Evolutionary conservation across 2,888 invertebrate genomes (phyloP).

Genomic region (Heliothis peltigera): DNA sequence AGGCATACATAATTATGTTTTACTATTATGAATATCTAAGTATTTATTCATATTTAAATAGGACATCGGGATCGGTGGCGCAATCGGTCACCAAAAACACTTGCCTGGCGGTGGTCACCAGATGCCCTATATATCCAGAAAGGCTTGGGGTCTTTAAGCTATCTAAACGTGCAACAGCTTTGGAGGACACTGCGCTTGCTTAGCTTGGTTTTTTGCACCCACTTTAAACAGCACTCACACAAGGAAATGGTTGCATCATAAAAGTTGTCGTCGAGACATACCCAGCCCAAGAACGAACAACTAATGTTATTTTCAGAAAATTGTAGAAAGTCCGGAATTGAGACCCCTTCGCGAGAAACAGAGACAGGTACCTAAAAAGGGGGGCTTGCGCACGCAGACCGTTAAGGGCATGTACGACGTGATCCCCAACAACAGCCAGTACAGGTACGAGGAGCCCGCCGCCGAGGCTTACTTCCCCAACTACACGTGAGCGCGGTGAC

Average conservation of each 20-base stretch:
- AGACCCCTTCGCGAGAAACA: conserved; percentile 62
- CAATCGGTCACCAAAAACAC: conserved; percentile 36
- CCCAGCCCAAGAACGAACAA: conserved; percentile 66
- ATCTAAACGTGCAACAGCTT: conserved; percentile 23
- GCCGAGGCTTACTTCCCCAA: conserved; percentile 75
- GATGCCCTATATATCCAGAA: conserved; percentile 39
- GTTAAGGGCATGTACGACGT: conserved; percentile 66
- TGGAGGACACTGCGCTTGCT: conserved; percentile 29
- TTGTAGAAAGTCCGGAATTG: conserved; percentile 67
- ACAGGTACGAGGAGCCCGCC: conserved; percentile 72
- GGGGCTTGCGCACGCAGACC: conserved; percentile 62
- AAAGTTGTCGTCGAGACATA: conserved; percentile 9
- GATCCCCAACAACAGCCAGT: conserved; percentile 63
- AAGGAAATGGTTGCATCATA: conserved; percentile 23
- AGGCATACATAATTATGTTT: no score
- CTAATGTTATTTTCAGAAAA: conserved; percentile 74
- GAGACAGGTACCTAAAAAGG: conserved; percentile 57
- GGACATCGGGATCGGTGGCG: conserved; percentile 30
- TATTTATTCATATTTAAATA: conserved; percentile 45
- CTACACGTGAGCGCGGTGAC: conserved; percentile 65
- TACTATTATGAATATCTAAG: conserved; percentile 15
- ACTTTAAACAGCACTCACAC: conserved; percentile 9
- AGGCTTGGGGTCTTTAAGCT: conserved; percentile 33
- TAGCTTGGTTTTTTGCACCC: conserved; percentile 27
- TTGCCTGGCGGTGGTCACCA: conserved; percentile 29